phyloP scores from a whole-genome alignment of 2,797 vertebrate genomes.

The Phrynocephalus forsythii region DNA sequence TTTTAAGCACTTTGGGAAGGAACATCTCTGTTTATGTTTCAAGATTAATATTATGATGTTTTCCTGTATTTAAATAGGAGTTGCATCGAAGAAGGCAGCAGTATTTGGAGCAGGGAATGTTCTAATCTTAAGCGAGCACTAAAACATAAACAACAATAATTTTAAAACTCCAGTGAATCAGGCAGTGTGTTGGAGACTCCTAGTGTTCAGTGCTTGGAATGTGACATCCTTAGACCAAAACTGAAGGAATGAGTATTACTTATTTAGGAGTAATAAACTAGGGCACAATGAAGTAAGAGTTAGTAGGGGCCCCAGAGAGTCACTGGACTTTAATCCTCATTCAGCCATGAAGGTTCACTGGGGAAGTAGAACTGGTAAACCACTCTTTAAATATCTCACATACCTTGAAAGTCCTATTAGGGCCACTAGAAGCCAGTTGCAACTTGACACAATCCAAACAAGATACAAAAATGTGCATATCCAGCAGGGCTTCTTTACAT shows the following conservation, averaged over 20 bases:
- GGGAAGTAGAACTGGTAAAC: too few relatives aligned
- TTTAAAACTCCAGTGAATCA: not conserved
- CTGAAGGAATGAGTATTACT: not conserved
- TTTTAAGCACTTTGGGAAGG: constrained; percentile 1
- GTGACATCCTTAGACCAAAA: not conserved
- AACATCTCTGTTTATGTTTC: constrained; percentile 38
- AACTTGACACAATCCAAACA: too few relatives aligned
- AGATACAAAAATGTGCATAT: too few relatives aligned
- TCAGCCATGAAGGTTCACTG: too few relatives aligned
- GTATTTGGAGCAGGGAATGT: constrained; percentile 24
- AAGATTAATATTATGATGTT: constrained; percentile 35
- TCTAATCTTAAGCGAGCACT: constrained; percentile 18
- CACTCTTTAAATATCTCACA: too few relatives aligned
- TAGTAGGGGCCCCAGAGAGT: too few relatives aligned
- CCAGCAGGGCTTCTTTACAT: too few relatives aligned
- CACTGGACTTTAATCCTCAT: too few relatives aligned
- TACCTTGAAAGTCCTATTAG: too few relatives aligned
- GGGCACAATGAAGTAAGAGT: not conserved
- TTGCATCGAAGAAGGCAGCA: constrained; percentile 35
- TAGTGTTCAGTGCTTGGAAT: constrained; percentile 67
- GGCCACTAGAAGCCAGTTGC: too few relatives aligned
- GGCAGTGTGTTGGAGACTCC: constrained; percentile 73
- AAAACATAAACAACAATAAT: not conserved
- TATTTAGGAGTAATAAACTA: not conserved
- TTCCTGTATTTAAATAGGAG: constrained; percentile 40